Base-by-base conservation (phyloP, 2,113 vertebrate genomes). In the Varanus komodoensis region DNA sequence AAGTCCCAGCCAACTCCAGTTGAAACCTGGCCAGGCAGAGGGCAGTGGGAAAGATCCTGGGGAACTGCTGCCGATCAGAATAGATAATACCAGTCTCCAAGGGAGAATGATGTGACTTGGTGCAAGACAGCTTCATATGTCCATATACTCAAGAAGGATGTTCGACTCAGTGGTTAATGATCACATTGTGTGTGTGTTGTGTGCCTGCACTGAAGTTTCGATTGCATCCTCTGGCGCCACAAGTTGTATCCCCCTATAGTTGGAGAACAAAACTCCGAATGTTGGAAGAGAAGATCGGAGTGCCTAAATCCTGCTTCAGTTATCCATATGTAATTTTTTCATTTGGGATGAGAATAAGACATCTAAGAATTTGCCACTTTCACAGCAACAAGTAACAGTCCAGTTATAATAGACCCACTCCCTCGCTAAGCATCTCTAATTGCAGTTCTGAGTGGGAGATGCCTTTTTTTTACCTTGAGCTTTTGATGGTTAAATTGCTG, bases 371-470 rank as follows among this genome's bases (percentile, higher is more conserved):
- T 90, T 92, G 64, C 75, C 86, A 71, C 94, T 95, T 89, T 94
- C 89, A 94, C 89, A 94, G 90, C 94, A 93, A 86, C 94, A 93
- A 85, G 93, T 95, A 96, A 95, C 95, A 93, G 89, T 57, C 75
- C 91, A 89, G 67, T 96, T 91, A 97, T 94, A 94, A 92, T 88
- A 97, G 95, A 94, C 84, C 95, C 67, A 93, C 84, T 93, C 94
- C 0, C 81, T 89, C 54, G 93, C 89, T 81, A 86, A 64, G 91
- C 83, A 86, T 68, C 80, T 94, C 92, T 54, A 90, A 91, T 93
- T 94, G 94, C 82, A 93, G 61, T 25, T 57, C 81, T 82, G 88
- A 95, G 75, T 77, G 38, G 17, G 82, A 79, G 23, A 90, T 29
- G 89, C 1, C 8, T 87, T 61, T 91, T 61, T 73, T 94, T 94